Evolutionary conservation across 1,140 invertebrate genomes (phyloP).

Genomic region (Magallana gigas): DNA sequence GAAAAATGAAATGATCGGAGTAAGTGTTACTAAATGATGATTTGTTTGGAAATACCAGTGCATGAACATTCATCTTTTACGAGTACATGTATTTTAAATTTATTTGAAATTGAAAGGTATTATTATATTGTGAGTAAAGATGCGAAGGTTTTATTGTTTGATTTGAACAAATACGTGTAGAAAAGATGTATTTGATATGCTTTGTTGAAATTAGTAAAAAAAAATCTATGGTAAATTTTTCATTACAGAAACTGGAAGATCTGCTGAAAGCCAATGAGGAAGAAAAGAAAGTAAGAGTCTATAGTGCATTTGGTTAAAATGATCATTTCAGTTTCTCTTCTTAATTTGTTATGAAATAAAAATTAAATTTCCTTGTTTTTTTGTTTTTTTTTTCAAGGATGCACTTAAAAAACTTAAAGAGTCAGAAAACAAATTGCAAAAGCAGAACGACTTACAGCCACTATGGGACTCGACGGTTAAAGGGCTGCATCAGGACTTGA

Average conservation of each 20-base stretch:
- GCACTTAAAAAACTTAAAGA: slow-evolving; percentile 52
- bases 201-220: no score
- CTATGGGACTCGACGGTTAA: slow-evolving; percentile 64
- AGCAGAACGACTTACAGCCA: slow-evolving; percentile 52
- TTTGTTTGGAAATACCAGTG: no score
- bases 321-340: not conserved
- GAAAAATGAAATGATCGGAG: slow-evolving; percentile 66
- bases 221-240: no score
- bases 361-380: not conserved
- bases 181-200: no score
- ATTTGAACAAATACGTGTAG: no score
- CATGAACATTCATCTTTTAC: no score
- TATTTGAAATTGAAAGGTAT: no score
- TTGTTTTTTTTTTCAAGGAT: slow-evolving; percentile 47
- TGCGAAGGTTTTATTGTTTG: no score
- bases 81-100: no score
- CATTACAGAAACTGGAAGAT: slow-evolving; percentile 68
- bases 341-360: not conserved
- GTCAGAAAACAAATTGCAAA: slow-evolving; percentile 39
- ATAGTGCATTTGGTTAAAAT: not conserved
- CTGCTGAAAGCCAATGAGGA: slow-evolving; percentile 58
- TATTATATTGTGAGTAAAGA: no score
- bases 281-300: slow-evolving; percentile 58
- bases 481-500: slow-evolving; percentile 58
- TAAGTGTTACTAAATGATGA: not conserved